phyloP scores from a whole-genome alignment of 2,888 invertebrate genomes.

The Lagria hirta region DNA sequence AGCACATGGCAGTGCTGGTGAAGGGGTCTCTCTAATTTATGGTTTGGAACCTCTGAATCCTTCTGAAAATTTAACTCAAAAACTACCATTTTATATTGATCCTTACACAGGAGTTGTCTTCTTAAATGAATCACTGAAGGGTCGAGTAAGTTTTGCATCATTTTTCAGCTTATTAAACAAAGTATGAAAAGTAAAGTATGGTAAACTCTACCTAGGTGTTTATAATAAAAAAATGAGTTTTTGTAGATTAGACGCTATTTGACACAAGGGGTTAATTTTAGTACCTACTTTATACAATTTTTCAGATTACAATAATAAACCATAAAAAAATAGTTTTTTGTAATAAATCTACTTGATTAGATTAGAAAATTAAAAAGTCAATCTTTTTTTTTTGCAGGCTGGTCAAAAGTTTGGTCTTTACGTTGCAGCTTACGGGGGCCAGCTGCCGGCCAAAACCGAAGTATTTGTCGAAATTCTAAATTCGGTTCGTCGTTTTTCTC shows the following conservation, averaged over 20 bases:
- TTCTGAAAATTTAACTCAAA: slow-evolving; percentile 40
- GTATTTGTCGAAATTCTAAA: slow-evolving; percentile 66
- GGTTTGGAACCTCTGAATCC: slow-evolving; percentile 65
- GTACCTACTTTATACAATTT: not conserved
- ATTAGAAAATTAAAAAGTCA: slow-evolving; percentile 1
- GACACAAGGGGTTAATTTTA: too few relatives aligned
- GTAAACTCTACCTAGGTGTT: too few relatives aligned
- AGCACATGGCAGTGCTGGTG: slow-evolving; percentile 67
- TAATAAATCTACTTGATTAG: not conserved
- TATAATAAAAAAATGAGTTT: too few relatives aligned
- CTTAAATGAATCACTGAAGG: slow-evolving; percentile 74
- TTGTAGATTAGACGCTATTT: too few relatives aligned
- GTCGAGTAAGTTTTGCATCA: slow-evolving; percentile 63
- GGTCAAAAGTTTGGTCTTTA: slow-evolving; percentile 68
- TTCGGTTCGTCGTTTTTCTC: slow-evolving; percentile 41
- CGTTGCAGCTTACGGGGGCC: slow-evolving; percentile 69
- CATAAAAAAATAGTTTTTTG: not conserved
- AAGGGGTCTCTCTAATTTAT: slow-evolving; percentile 65
- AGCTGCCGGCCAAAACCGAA: slow-evolving; percentile 65
- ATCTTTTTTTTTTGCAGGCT: slow-evolving; percentile 61
- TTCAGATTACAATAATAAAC: not conserved
- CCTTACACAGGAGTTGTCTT: slow-evolving; percentile 73
- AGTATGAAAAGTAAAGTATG: too few relatives aligned
- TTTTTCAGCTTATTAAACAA: too few relatives aligned
- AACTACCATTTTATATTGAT: slow-evolving; percentile 77